Percentiles rank a stretch among this genome's conserved stretches.
Evolutionary conservation across 2,113 vertebrate genomes (phyloP).

Genomic region (Cardinalis cardinalis): DNA sequence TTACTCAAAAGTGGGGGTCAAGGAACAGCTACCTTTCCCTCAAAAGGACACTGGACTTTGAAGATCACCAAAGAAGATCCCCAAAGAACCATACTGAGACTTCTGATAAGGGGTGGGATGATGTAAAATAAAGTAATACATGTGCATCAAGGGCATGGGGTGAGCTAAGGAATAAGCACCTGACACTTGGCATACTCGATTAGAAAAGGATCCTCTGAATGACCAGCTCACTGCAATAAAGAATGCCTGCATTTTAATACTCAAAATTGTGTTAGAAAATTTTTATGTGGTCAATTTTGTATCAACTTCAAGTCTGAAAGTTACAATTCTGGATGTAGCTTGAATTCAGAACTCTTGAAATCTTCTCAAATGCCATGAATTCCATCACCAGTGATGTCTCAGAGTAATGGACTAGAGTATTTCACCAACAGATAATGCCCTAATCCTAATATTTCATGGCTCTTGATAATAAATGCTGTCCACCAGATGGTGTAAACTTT

Average conservation of each 20-base stretch:
- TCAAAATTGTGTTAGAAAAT: not conserved
- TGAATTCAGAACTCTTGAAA: not conserved
- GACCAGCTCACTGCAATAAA: not conserved
- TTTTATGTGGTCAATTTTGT: not conserved
- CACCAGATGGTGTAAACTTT: not conserved
- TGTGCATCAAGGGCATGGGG: not conserved
- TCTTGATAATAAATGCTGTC: not conserved
- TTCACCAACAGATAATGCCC: not conserved
- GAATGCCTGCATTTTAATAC: not conserved
- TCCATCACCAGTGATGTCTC: not conserved
- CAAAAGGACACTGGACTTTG: not conserved
- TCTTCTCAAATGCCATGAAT: not conserved
- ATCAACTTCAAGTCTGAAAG: not conserved
- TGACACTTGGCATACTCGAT: rapidly evolving
- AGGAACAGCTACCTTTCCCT: not conserved
- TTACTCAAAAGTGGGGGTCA: not conserved
- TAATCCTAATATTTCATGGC: not conserved
- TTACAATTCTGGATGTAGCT: not conserved
- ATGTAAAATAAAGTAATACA: not conserved
- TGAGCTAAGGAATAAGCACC: not conserved
- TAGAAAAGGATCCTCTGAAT: not conserved
- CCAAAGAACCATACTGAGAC: not conserved
- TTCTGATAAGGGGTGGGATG: not conserved
- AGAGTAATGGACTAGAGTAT: not conserved
- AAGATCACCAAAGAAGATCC: not conserved